phyloP scores from a whole-genome alignment of 2,113 vertebrate species.

The Carlito syrichta region DNA sequence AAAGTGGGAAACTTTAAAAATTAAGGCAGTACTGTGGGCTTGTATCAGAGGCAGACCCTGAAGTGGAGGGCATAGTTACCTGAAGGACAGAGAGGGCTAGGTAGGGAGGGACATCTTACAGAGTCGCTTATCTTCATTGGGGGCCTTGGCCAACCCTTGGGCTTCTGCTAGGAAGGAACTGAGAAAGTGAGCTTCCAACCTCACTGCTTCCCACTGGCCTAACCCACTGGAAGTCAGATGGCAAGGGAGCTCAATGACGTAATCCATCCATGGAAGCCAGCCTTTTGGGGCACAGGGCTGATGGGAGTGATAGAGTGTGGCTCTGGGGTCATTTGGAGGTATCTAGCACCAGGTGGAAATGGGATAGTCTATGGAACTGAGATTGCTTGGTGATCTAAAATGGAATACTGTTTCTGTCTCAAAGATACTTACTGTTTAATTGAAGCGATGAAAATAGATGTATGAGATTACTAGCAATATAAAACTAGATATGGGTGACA shows the following conservation, averaged over 20 bases:
- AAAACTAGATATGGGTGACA: neutral
- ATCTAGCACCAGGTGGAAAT: neutral
- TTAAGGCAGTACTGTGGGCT: neutral
- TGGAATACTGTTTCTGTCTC: neutral
- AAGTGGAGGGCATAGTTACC: neutral
- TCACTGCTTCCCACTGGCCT: neutral
- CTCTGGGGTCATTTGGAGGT: neutral
- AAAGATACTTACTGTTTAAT: neutral
- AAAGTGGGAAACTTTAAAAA: neutral
- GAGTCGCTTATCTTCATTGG: neutral
- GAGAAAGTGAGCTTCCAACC: no score
- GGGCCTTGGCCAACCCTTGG: neutral
- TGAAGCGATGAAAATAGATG: neutral
- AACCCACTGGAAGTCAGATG: neutral
- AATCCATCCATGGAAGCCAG: neutral
- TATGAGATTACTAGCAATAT: neutral
- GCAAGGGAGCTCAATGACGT: rapidly evolving
- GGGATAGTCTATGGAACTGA: neutral
- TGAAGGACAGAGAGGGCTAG: neutral
- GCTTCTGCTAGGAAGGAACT: neutral
- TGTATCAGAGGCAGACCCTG: neutral
- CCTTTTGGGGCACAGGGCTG: neutral
- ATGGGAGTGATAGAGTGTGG: neutral
- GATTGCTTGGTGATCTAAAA: neutral
- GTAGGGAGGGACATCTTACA: neutral